Base-by-base conservation (phyloP, 2,888 invertebrate genomes). In the Callyntrura guangdongensis region DNA sequence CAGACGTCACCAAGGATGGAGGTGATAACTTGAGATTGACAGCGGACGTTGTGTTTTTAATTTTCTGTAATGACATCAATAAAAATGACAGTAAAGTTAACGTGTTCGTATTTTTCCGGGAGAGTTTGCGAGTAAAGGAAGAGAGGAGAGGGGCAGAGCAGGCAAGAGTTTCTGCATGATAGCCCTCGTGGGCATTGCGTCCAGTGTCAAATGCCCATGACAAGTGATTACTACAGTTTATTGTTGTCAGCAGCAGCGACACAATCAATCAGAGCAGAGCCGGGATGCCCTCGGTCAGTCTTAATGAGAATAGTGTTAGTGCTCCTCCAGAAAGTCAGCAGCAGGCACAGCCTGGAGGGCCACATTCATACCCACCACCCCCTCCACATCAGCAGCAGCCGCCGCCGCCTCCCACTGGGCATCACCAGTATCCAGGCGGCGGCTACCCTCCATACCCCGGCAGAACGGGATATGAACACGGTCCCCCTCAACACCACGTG, bases 361-460 rank as follows among this genome's bases (percentile, higher is more conserved):
- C 86, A 56, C 91, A 91, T 91, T 83, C 82, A 12, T 86, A 86
- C 61, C 90, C 91, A 67, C 91, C 86, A 64, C 91, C 91, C 74
- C 90, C 90, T 64, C 92, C 88, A n/a, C 91, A 91, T 64, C 93
- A 92, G 59, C 92, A 91, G 64, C 92, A 89, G 64, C 92, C 92
- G n/a, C 93, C 91, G 47, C 92, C 91, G 14, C 93, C 91, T 47
- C 91, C 91, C 14, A 86, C 92, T 64, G 91, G 91, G 72, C 91
- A 90, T 82, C 91, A 92, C 53, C 92, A 92, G 77, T 91, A 92
- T 81, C 91, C 91, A 82, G 91, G 90, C 86, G 83, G 77, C 53
- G 91, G 91, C 22, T 92, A 92, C 83, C 93, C 93, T 74, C 92
- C 93, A 45, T 92, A 92, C 59, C 85, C 87, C 74, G 90, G 88